Percentiles rank a stretch among this genome's conserved stretches.
Evolutionary conservation across 1,140 invertebrate species (phyloP).

Genomic region (Caenorhabditis tropicalis): DNA sequence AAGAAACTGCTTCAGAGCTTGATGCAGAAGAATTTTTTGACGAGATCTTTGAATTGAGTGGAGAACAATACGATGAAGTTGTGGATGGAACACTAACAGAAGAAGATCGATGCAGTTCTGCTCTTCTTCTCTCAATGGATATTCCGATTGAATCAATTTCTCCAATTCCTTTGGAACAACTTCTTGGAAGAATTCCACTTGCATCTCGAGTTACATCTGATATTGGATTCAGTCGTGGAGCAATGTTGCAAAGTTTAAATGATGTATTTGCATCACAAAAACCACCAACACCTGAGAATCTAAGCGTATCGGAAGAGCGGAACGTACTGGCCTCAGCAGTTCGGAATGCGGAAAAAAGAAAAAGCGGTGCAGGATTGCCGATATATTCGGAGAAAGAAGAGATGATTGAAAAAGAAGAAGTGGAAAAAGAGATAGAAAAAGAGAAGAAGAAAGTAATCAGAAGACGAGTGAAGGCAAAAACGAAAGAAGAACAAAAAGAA

Average conservation of each 20-base stretch:
- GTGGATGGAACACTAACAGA: slow-evolving; percentile 1
- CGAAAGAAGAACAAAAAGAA: no score
- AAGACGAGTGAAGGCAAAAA: neutral
- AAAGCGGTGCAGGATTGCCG: slow-evolving; percentile 18
- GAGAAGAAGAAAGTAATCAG: slow-evolving; percentile 22
- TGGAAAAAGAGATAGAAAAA: neutral
- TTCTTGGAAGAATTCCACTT: neutral
- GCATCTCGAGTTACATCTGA: neutral
- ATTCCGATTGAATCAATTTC: neutral
- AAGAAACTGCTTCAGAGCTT: neutral
- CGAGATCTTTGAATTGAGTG: neutral
- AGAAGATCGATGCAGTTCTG: slow-evolving; percentile 22
- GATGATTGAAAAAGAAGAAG: slow-evolving; percentile 35
- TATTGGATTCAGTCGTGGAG: slow-evolving; percentile 14
- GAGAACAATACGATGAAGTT: slow-evolving; percentile 15
- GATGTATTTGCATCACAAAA: slow-evolving; percentile 11
- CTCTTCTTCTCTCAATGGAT: neutral
- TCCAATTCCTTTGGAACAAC: neutral
- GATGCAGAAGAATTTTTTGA: neutral
- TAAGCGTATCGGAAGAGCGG: slow-evolving; percentile 20
- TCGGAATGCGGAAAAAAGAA: slow-evolving; percentile 42
- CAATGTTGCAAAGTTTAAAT: slow-evolving; percentile 22
- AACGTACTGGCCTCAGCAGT: slow-evolving; percentile 28
- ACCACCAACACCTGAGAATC: slow-evolving; percentile 9
- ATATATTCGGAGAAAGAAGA: neutral